Base-by-base conservation (phyloP, 2,888 invertebrate genomes). In the Acanthoscelides obtectus region DNA sequence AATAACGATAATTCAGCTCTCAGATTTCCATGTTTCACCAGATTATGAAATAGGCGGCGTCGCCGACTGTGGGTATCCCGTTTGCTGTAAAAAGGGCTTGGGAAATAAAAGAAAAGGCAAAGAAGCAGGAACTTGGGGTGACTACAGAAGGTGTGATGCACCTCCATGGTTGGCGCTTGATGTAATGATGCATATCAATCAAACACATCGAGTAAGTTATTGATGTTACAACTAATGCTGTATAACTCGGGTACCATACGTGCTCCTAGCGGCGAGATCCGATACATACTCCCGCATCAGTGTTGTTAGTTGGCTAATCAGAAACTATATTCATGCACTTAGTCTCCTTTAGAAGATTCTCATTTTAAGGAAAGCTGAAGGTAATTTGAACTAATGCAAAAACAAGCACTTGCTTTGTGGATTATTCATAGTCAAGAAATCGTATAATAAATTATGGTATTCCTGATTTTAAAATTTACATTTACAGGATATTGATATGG, bases 1-100 rank as follows among this genome's bases (percentile, higher is more conserved):
- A 1, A 20, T 81, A 5, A 83, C 80, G 77, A 83, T 94, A n/a
- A 87, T 92, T 0, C 91, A 95, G 65, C 80, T 95, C 67, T 90
- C 92, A 0, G 95, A 96, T 81, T 89, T 93, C 22, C 96, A 96
- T 81, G 89, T 92, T 70, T 95, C 96, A 82, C 91, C 91, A 0
- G 83, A 89, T 5, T 96, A 96, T 81, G 87, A 88, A 76, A 87
- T 89, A 0, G 89, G 89, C 27, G 88, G 92, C 0, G 89, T 91
- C 27, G 90, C 92, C 0, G 86, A 89, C 1, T 96, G 96, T 81
- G 89, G 88, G 0, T 92, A 93, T 77, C 94, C 95, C 0, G 86
- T 92, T 12, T 96, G 96, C 81, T 96, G 96, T 81, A 89, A 93
- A 72, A 82, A 78, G 22, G 88, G 88, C 12, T 89, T 90, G 79